Conservation (phyloP, 2,113 vertebrate species). For the Steatornis caripensis region DNA sequence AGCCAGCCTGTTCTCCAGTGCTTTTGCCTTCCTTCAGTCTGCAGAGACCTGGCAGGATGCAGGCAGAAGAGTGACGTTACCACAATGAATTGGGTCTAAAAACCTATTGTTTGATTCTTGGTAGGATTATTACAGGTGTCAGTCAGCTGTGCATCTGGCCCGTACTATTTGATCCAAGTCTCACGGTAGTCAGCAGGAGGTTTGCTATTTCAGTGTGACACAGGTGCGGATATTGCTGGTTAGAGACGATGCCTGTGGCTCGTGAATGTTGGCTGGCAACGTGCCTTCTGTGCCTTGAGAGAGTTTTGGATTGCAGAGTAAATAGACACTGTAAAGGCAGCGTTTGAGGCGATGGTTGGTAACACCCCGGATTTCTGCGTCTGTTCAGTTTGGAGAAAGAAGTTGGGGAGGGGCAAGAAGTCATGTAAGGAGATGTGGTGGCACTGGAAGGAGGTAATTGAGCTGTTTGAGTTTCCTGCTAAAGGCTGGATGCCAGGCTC, state of each 20-base stretch:
- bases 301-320: neutral
- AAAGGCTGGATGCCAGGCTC: neutral
- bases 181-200: neutral
- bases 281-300: accelerated
- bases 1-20: neutral
- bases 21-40: neutral
- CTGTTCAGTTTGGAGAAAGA: neutral
- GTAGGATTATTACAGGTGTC: neutral
- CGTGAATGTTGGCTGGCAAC: accelerated
- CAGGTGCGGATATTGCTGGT: too few species aligned
- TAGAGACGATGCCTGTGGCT: neutral
- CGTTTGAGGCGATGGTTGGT: neutral
- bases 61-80: neutral
- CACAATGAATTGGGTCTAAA: neutral
- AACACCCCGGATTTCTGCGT: neutral
- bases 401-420: neutral
- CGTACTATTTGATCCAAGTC: accelerated
- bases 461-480: neutral
- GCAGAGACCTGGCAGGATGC: neutral
- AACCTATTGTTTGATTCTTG: neutral
- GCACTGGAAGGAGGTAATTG: neutral
- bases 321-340: neutral
- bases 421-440: accelerated
- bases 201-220: neutral
- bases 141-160: neutral